Evolutionary conservation across 1,140 invertebrate genomes (phyloP).

Genomic region (Lethocerus indicus): DNA sequence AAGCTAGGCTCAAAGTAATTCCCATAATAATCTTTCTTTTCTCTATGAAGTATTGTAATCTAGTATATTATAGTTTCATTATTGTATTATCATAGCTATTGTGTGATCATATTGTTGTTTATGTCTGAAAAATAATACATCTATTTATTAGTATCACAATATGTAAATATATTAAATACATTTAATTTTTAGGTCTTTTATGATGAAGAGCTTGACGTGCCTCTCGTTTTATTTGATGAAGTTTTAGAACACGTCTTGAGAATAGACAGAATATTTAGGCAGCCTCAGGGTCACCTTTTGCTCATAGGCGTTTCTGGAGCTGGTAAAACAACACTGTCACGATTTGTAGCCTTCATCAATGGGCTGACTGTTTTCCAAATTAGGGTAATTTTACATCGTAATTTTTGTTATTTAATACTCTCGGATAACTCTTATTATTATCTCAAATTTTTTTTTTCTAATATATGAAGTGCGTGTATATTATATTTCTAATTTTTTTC

Average conservation of each 20-base stretch:
- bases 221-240: conserved; percentile 95
- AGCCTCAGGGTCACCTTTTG: conserved; percentile 93
- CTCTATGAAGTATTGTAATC: no score
- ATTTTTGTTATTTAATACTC: no score
- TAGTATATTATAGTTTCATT: background rate
- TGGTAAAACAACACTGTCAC: conserved; percentile 94
- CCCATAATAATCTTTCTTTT: no score
- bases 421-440: no score
- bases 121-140: background rate
- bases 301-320: conserved; percentile 95
- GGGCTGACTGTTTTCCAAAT: conserved; percentile 97
- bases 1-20: conserved; percentile 82
- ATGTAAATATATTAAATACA: background rate
- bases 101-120: background rate
- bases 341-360: conserved; percentile 99
- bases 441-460: conserved; percentile 1
- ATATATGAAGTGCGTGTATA: background rate
- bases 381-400: conserved; percentile 49
- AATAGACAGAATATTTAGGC: conserved; percentile 97
- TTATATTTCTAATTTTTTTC: conserved; percentile 7
- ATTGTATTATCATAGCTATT: background rate
- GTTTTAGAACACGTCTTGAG: conserved; percentile 95
- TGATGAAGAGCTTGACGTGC: conserved; percentile 98
- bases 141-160: no score
- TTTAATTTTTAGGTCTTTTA: conserved; percentile 70